Evolutionary conservation across 2,113 vertebrate genomes (phyloP), one percentile per base, ranked within the genome.

Genomic region (Clarias macrocephalus): DNA sequence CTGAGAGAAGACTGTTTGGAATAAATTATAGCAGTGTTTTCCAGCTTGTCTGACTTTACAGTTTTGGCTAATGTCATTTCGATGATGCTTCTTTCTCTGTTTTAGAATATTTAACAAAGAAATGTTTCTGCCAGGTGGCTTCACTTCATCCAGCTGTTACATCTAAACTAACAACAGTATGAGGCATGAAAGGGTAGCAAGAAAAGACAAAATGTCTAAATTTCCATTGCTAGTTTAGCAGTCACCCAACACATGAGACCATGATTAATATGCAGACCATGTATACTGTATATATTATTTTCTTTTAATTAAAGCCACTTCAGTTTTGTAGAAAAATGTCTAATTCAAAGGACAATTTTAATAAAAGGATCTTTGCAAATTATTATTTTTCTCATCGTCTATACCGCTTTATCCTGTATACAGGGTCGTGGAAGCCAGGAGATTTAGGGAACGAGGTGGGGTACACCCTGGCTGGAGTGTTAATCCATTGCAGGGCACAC

Each of bases 21-120:
- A 60, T 82, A 82, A 82, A 65, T 48, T 13, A 82, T 48, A 37
- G 15, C 33, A 13, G 60, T 16, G 21, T 52, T 83, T 83, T 83
- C 42, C 81, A 65, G 23, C 30, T 66, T 82, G 81, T 52, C 54
- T 81, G 56, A 37, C 57, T 81, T 66, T 82, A 21, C 12, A 0
- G 42, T 82, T 83, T 54, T 83, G 81, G 62, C 81, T 54, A 37
- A 42, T 66, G 28, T 62, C 19, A 57, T 81, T 37, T 81, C 7
- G 11, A 60, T 81, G 57, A 81, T 2, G 11, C 79, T 62, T 62
- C 19, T 25, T 81, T 19, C 19, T 80, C 10, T 5, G 37, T 60
- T 60, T 33, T 59, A 62, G 16, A 59, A 30, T 80, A 59, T 80
- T 80, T 59, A 80, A 11, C 48, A 48, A 48, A 79, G 9, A 33